These are phyloP conservation scores for Chlorodrepanis virens DNA, from an alignment of 2,113 vertebrate species.

Conservation along the genomic window DNA sequence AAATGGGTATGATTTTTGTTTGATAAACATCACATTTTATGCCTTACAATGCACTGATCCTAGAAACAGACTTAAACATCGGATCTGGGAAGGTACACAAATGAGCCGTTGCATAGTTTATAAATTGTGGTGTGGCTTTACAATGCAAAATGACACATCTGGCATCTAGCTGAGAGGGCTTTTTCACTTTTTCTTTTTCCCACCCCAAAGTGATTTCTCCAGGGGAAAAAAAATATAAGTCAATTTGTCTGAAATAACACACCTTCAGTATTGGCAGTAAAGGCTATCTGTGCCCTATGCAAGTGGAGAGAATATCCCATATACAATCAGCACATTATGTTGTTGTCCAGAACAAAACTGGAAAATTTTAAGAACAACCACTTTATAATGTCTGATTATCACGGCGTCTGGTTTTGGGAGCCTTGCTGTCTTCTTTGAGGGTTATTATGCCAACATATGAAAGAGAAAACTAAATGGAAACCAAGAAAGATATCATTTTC, in stretches of 20 bases:
- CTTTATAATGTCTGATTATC: neutral
- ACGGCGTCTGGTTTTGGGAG: neutral
- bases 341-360: slow-evolving; percentile 24
- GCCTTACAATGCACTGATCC: neutral
- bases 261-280: neutral
- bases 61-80: neutral
- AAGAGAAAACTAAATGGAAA: slow-evolving; percentile 2
- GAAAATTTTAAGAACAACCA: neutral
- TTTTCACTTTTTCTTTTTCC: neutral
- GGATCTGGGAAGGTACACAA: neutral
- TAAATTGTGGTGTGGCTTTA: slow-evolving; percentile 16
- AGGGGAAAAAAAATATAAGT: neutral
- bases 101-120: neutral
- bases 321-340: neutral
- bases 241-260: neutral
- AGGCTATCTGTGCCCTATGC: neutral
- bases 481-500: slow-evolving; percentile 28
- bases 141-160: neutral
- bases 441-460: neutral
- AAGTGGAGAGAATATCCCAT: neutral
- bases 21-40: neutral
- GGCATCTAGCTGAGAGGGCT: neutral
- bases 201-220: neutral
- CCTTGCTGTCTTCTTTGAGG: neutral
- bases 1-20: neutral